phyloP scores from a whole-genome alignment of 2,113 vertebrate species.

The Python bivittatus region DNA sequence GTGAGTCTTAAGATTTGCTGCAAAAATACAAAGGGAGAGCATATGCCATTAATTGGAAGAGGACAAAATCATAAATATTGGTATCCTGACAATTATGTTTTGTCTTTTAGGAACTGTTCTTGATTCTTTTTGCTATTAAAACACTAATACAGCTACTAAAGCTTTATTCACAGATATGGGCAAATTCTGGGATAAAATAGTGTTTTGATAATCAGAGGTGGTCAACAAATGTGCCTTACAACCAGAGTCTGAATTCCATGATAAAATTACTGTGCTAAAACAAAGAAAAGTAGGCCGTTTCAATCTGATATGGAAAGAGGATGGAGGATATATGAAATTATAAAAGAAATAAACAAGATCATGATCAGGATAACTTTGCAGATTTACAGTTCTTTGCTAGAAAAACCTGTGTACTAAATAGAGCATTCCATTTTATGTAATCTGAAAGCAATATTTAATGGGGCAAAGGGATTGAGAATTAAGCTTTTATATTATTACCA shows the following conservation, averaged over 20 bases:
- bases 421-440: not conserved
- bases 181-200: not conserved
- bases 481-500: not conserved
- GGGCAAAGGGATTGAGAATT: not conserved
- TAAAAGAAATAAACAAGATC: not conserved
- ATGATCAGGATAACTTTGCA: not conserved
- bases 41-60: not conserved
- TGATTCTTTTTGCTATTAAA: not conserved
- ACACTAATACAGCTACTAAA: not conserved
- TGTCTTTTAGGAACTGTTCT: not conserved
- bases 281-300: not conserved
- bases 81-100: not conserved
- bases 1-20: not conserved
- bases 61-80: not conserved
- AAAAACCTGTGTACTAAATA: not conserved
- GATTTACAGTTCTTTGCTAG: not conserved
- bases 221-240: not conserved
- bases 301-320: not conserved
- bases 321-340: not conserved
- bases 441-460: not conserved
- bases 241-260: too few species aligned
- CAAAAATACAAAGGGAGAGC: not conserved
- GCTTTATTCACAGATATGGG: not conserved
- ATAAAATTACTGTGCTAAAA: too few species aligned
- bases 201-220: not conserved